Evolutionary conservation across 1,140 invertebrate species (phyloP).

Genomic region (Wasmannia auropunctata): DNA sequence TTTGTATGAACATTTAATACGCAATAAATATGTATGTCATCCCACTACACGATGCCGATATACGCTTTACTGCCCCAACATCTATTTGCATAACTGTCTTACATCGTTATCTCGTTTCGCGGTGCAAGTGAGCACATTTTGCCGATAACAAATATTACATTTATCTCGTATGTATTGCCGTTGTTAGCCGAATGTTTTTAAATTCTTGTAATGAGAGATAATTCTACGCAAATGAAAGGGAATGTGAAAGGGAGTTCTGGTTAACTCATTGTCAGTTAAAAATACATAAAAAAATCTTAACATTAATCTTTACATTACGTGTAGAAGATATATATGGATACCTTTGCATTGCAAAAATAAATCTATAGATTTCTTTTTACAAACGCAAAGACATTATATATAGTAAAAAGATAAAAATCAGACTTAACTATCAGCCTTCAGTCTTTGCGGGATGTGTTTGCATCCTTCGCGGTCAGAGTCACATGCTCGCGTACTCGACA

Average conservation of each 20-base stretch:
- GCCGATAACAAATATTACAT: neutral
- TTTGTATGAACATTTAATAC: slow-evolving; percentile 79
- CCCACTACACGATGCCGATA: slow-evolving; percentile 16
- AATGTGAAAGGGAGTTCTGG: neutral
- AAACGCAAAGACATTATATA: neutral
- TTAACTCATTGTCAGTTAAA: neutral
- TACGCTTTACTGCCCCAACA: neutral
- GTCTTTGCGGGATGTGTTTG: neutral
- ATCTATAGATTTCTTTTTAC: neutral
- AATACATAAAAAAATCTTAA: no score
- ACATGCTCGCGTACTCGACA: slow-evolving; percentile 21
- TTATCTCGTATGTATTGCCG: neutral
- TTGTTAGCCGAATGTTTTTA: neutral
- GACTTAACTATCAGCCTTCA: neutral
- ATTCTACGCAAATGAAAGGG: neutral
- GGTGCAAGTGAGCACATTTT: neutral
- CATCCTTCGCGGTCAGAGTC: neutral
- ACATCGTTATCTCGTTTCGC: neutral
- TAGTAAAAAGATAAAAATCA: neutral
- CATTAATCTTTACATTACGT: neutral
- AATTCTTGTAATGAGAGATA: neutral
- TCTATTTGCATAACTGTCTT: slow-evolving; percentile 2
- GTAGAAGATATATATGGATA: neutral
- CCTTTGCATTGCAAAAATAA: neutral
- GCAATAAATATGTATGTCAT: slow-evolving; percentile 73